phyloP scores from a whole-genome alignment of 2,797 vertebrate genomes.

The Melanotaenia trifasciata region DNA sequence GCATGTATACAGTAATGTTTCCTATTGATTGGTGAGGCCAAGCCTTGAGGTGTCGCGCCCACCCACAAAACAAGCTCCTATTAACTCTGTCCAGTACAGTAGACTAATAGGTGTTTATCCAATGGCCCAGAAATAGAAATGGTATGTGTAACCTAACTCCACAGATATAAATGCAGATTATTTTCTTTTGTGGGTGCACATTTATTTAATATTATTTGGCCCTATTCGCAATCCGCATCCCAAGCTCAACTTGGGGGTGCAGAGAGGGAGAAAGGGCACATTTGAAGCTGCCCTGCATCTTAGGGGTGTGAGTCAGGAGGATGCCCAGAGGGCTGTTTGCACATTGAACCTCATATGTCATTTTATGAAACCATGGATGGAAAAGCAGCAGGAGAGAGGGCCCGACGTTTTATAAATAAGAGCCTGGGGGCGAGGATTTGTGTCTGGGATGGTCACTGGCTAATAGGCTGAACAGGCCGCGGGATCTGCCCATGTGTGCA shows the following conservation, averaged over 20 bases:
- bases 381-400: conserved; percentile 54
- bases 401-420: conserved; percentile 55
- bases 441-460: conserved; percentile 59
- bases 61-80: conserved; percentile 71
- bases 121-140: conserved; percentile 72
- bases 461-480: conserved; percentile 64
- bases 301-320: conserved; percentile 47
- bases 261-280: conserved; percentile 60
- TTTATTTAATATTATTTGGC: conserved; percentile 73
- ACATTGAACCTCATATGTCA: conserved; percentile 76
- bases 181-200: conserved; percentile 74
- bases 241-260: conserved; percentile 41
- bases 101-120: conserved; percentile 78
- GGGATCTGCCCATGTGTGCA: conserved; percentile 73
- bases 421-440: conserved; percentile 54
- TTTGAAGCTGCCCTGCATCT: conserved; percentile 62
- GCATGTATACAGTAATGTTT: conserved; percentile 58
- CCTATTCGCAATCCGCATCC: conserved; percentile 57
- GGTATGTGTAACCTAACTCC: conserved; percentile 69
- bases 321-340: conserved; percentile 75
- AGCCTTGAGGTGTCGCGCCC: conserved; percentile 67
- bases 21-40: conserved; percentile 74
- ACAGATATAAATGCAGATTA: conserved; percentile 73
- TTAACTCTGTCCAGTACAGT: conserved; percentile 71
- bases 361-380: conserved; percentile 69